Conservation (phyloP, 1,140 invertebrate genomes). For the Drosophila kanapiae region DNA sequence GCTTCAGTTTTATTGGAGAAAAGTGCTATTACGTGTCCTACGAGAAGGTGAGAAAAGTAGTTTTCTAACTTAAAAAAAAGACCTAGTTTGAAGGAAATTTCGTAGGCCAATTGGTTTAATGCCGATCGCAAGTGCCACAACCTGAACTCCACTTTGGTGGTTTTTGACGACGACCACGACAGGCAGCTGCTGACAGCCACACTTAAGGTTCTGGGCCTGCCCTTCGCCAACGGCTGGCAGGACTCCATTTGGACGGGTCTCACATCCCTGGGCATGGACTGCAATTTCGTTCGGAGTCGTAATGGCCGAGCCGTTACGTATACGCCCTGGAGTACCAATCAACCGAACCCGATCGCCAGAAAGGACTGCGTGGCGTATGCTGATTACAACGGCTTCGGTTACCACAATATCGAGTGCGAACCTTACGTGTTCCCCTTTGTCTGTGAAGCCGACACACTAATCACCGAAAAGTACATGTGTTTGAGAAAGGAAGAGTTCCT, state of each 20-base stretch:
- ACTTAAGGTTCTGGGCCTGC: conserved; percentile 12
- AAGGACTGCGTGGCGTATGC: conserved; percentile 32
- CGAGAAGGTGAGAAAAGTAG: neutral
- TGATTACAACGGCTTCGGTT: conserved; percentile 22
- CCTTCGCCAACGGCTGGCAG: conserved; percentile 17
- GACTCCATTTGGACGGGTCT: conserved; percentile 41
- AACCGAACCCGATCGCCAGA: conserved; percentile 7
- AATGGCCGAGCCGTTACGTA: conserved; percentile 18
- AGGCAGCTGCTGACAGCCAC: conserved; percentile 22
- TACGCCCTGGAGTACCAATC: conserved; percentile 34
- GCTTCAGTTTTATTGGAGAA: conserved; percentile 19
- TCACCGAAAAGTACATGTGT: conserved; percentile 29
- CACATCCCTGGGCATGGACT: conserved; percentile 23
- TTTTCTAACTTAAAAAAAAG: neutral
- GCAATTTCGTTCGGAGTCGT: conserved; percentile 4
- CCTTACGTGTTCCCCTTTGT: conserved; percentile 23
- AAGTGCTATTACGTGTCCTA: conserved; percentile 32
- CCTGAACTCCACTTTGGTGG: conserved; percentile 10
- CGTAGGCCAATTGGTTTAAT: conserved; percentile 30
- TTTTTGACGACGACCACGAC: conserved; percentile 18
- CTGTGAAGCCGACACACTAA: conserved; percentile 11
- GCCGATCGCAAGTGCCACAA: conserved; percentile 27
- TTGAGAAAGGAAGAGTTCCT: conserved; percentile 18
- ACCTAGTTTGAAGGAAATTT: too few relatives aligned
- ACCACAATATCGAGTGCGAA: conserved; percentile 36